Conservation (phyloP, 2,113 vertebrate species). For the Mirounga angustirostris region DNA sequence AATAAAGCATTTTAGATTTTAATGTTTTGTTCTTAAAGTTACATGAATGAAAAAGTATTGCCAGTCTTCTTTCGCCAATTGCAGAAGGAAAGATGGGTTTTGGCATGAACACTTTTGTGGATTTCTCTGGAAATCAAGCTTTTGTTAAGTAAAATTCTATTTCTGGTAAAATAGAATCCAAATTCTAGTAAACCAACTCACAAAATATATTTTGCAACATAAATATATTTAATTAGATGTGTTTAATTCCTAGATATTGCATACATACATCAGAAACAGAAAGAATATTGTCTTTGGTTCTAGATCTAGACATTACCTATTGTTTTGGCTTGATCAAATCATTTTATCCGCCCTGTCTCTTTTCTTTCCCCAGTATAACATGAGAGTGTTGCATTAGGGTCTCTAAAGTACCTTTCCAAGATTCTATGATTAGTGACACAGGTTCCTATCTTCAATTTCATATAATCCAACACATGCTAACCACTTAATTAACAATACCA, state of each 20-base stretch:
- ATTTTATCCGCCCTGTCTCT: not conserved
- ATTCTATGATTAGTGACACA: not conserved
- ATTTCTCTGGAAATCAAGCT: not conserved
- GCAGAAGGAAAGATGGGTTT: not conserved
- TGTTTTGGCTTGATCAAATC: not conserved
- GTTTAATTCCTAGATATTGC: not conserved
- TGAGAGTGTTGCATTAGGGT: not conserved
- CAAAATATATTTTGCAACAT: not conserved
- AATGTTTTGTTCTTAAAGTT: not conserved
- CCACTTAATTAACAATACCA: constrained; percentile 54
- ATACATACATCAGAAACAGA: not conserved
- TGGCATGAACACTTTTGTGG: not conserved
- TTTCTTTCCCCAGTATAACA: not conserved
- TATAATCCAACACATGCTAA: not conserved
- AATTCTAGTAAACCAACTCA: not conserved
- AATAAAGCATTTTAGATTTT: not conserved
- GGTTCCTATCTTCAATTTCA: not conserved
- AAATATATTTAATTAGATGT: not conserved
- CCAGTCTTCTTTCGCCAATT: not conserved
- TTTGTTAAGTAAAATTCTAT: not conserved
- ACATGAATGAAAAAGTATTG: not conserved
- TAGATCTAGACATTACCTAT: not conserved
- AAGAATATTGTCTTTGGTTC: not conserved
- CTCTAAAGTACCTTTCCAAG: not conserved
- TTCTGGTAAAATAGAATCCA: not conserved